Base-by-base conservation (phyloP, 1,140 invertebrate species). In the Oedothorax gibbosus region DNA sequence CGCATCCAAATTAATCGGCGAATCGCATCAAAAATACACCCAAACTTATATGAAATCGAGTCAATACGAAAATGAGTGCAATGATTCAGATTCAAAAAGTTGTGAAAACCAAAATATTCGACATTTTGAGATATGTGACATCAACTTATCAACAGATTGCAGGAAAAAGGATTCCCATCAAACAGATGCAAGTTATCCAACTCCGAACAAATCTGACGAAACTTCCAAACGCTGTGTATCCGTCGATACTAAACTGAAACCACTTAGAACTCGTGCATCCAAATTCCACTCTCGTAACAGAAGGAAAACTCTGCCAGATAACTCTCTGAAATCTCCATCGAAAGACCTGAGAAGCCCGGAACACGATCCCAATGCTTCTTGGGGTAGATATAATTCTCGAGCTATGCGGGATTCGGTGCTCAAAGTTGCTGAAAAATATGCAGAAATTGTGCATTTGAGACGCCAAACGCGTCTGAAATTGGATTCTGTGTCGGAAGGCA, bases 371-470 rank as follows among this genome's bases (percentile, higher is more conserved):
- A 85, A 85, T 71, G 83, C 83, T 10, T 85, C 83, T 18, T 85
- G 83, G 82, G 83, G 83, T 51, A n/a, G 75, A 20, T 85, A 85
- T 71, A 85, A 85, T 71, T 77, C 83, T 0, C 57, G 83, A 71
- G 83, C 83, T 18, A 85, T 85, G 73, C 14, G 83, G n/a, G 83
- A 85, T 57, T 78, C 83, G 12, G 83, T 85, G 0, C 51, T 73
- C 12, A 85, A 85, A 68, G 64, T 84, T 50, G 82, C 82, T 14
- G 69, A 83, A 66, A 83, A 83, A 51, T 84, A 84, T 69, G 81
- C 71, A 15, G 73, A 85, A 35, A 77, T 65, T 50, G 65, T 77
- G 49, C 62, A 85, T 71, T 51, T 84, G 18, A 65, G 64, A 10
- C 81, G 81, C 20, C 60, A 66, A 12, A 54, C 71, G 5, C 71